These are phyloP conservation scores for Andrena fulva DNA, from an alignment of 2,888 invertebrate genomes.

Conservation along the genomic window DNA sequence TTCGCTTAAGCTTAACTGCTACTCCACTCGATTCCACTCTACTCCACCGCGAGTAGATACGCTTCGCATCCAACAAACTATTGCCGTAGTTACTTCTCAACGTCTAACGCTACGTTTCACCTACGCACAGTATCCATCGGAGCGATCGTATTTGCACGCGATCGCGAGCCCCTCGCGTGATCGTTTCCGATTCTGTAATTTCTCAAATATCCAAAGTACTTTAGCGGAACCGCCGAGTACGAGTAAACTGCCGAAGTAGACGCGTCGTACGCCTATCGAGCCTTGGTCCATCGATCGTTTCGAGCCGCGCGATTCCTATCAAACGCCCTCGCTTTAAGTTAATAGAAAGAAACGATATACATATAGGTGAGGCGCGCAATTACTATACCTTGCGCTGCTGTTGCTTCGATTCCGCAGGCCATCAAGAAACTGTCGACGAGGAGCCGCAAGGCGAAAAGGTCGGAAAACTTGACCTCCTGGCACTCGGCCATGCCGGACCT, in stretches of 20 bases:
- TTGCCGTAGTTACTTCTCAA: neutral
- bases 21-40: neutral
- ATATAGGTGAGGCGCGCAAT: too few species aligned
- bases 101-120: neutral
- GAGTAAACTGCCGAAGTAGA: too few species aligned
- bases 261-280: too few species aligned
- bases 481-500: slow-evolving; percentile 72
- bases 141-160: neutral
- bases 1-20: slow-evolving; percentile 25
- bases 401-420: slow-evolving; percentile 71
- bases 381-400: neutral
- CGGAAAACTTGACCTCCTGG: slow-evolving; percentile 66
- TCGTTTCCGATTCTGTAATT: too few species aligned
- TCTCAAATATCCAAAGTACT: too few species aligned
- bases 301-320: too few species aligned
- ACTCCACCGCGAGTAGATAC: slow-evolving; percentile 3
- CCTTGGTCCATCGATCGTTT: too few species aligned
- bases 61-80: neutral
- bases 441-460: slow-evolving; percentile 75
- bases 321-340: too few species aligned
- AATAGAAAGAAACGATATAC: too few species aligned
- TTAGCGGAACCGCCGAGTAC: too few species aligned
- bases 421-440: slow-evolving; percentile 81
- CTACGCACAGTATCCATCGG: neutral
- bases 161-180: neutral